Evolutionary conservation across 2,888 invertebrate genomes (phyloP).

Genomic region (Diabrotica balteata): DNA sequence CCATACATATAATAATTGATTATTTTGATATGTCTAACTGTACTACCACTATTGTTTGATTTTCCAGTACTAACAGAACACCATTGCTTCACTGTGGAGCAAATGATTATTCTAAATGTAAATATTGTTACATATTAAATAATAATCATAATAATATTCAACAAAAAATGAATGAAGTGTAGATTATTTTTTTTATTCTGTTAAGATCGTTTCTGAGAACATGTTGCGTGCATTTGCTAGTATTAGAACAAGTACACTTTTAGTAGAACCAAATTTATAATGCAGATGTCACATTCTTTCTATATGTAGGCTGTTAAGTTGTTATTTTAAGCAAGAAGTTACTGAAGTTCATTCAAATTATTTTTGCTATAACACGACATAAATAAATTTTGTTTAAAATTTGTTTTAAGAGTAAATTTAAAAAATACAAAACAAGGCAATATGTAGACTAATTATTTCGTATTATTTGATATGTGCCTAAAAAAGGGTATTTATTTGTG

Average conservation of each 20-base stretch:
- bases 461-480: too few relatives aligned
- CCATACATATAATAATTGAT: too few relatives aligned
- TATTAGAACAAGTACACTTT: slow-evolving; percentile 48
- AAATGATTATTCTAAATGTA: slow-evolving; percentile 66
- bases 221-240: slow-evolving; percentile 52
- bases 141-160: slow-evolving; percentile 42
- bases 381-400: too few relatives aligned
- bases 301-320: not conserved
- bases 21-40: too few relatives aligned
- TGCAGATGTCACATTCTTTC: slow-evolving; percentile 34
- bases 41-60: slow-evolving; percentile 4
- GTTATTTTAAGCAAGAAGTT: not conserved
- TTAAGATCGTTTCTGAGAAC: slow-evolving; percentile 44
- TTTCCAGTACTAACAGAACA: slow-evolving; percentile 46
- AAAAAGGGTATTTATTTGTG: too few relatives aligned
- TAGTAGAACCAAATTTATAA: slow-evolving; percentile 35
- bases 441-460: too few relatives aligned
- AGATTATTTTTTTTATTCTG: slow-evolving; percentile 36
- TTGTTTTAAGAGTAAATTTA: too few relatives aligned
- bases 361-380: not conserved
- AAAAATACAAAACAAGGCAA: too few relatives aligned
- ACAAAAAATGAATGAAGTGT: slow-evolving; percentile 45
- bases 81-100: slow-evolving; percentile 50
- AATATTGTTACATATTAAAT: slow-evolving; percentile 64
- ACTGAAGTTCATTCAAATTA: not conserved